Evolutionary conservation across 1,140 invertebrate genomes (phyloP), one percentile per base, ranked within the genome.

Genomic region (Caerostris darwini): DNA sequence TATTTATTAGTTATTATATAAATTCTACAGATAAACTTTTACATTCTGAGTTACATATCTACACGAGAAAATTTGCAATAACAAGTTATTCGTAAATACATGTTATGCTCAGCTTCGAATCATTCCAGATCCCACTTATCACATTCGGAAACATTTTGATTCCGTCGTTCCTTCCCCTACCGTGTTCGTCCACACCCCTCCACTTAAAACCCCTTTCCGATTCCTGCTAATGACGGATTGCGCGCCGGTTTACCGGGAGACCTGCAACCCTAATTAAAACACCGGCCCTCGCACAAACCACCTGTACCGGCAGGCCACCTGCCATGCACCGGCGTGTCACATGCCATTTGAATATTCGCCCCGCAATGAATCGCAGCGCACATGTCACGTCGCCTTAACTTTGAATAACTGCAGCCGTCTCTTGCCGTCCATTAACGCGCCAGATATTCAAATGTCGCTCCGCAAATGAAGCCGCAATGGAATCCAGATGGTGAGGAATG

Each of bases 401-500:
- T 77, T 77, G 71, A 77, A 34, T 77, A 77, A 77, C 71, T 77
- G 71, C 71, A 50, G 34, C 34, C 53, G 50, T 77, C 71, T 4
- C 34, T 10, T 3, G 34, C 8, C 19, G 7, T 19, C 71, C 71
- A 77, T 77, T 77, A 77, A 77, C 34, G 71, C 34, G 71, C 71
- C 34, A 77, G 53, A 77, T 77, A 77, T 77, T 77, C 71, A 77
- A 77, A 77, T 77, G 71, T 12, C 19, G 3, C 34, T 2, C 2
- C 4, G 50, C 71, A 77, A 77, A 77, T 77, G 71, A 77, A 77
- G 71, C 50, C 71, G 71, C 50, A 77, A 77, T 77, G 71, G 71
- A 77, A 77, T 77, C 71, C 71, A 77, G 71, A 77, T 77, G 71
- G 34, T n/a, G n/a, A 34, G 71, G 53, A 77, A 77, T 77, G 71